A percentile compares a stretch with the other conserved stretches of the same genome.
phyloP scores from a whole-genome alignment of 2,888 invertebrate species.

The Campoletis raptor region DNA sequence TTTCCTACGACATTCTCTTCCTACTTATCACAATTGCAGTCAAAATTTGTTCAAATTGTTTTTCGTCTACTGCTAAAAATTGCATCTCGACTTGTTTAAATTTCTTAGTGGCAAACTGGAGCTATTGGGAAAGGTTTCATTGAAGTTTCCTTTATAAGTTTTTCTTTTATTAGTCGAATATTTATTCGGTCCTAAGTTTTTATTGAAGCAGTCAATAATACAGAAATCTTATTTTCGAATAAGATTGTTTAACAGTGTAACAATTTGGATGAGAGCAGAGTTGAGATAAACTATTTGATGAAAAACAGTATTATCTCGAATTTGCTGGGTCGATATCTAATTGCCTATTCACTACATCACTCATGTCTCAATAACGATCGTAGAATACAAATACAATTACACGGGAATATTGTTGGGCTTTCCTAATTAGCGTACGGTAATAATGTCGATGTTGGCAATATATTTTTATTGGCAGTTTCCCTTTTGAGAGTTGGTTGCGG shows the following conservation, averaged over 20 bases:
- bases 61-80: no score
- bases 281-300: background rate
- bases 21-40: no score
- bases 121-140: background rate
- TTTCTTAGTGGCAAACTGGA: no score
- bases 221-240: background rate
- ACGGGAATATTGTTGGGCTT: background rate
- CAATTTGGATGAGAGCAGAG: background rate
- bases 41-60: no score
- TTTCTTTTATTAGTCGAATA: background rate
- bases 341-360: background rate
- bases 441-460: background rate
- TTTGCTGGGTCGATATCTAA: background rate
- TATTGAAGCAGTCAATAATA: slow-evolving; percentile 10
- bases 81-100: no score
- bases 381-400: slow-evolving; percentile 6
- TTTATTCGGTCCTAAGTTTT: background rate
- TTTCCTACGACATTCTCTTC: no score
- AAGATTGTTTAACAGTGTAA: background rate
- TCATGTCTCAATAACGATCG: slow-evolving; percentile 12
- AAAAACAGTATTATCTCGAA: background rate
- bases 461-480: background rate
- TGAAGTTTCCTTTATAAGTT: background rate
- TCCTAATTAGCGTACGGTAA: background rate
- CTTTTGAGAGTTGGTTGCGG: background rate